phyloP scores from a whole-genome alignment of 1,140 invertebrate species.

The Hycleus cichorii region DNA sequence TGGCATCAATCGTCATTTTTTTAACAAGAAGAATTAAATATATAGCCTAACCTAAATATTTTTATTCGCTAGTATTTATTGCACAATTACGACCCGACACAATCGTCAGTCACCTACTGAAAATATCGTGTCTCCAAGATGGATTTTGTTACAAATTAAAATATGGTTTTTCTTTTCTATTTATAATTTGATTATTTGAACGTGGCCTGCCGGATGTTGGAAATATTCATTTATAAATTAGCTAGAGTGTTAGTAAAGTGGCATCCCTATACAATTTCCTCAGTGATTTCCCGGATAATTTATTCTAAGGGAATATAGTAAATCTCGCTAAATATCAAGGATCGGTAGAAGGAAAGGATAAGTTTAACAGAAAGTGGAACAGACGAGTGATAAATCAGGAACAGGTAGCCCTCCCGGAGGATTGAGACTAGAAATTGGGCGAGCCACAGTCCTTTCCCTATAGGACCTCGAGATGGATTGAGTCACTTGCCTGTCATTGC shows the following conservation, averaged over 20 bases:
- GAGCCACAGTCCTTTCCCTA: conserved; percentile 26
- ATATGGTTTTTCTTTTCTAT: conserved; percentile 22
- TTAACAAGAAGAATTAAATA: conserved; percentile 24
- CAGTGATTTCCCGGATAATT: conserved; percentile 27
- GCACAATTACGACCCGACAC: conserved; percentile 10
- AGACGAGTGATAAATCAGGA: conserved; percentile 41
- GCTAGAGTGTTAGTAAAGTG: conserved; percentile 5
- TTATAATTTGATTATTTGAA: conserved; percentile 23
- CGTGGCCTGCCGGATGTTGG: conserved; percentile 20
- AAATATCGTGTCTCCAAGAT: neutral
- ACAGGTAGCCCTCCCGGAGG: conserved; percentile 37
- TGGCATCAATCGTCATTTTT: conserved; percentile 29
- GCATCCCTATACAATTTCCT: conserved; percentile 10
- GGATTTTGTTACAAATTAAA: conserved; percentile 13
- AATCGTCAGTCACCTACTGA: conserved; percentile 1
- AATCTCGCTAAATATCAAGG: conserved; percentile 39
- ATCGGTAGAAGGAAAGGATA: conserved; percentile 37
- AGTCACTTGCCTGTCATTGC: conserved; percentile 30
- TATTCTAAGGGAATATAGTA: conserved; percentile 32
- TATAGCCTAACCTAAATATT: conserved; percentile 18
- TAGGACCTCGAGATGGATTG: conserved; percentile 29
- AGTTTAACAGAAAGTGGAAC: conserved; percentile 36
- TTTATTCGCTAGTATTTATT: conserved; percentile 14
- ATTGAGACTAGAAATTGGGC: conserved; percentile 27
- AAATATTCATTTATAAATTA: conserved; percentile 14